phyloP scores from a whole-genome alignment of 2,113 vertebrate species.

The Eira barbara region DNA sequence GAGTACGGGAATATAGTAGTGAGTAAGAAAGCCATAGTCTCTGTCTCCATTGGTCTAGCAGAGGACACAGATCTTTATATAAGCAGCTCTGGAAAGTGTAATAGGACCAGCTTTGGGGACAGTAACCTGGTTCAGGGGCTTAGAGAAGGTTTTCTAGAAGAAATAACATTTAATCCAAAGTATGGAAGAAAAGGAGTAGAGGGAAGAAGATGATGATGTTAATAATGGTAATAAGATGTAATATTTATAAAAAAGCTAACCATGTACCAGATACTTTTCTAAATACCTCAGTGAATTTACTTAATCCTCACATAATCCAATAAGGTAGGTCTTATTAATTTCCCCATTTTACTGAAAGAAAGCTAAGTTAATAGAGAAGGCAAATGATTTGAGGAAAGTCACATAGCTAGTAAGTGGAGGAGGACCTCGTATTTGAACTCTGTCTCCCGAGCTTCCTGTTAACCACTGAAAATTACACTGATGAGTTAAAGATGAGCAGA shows the following conservation, averaged over 20 bases:
- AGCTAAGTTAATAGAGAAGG: not conserved
- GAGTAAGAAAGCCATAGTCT: not conserved
- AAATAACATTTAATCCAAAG: not conserved
- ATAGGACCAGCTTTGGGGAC: not conserved
- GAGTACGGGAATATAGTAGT: not conserved
- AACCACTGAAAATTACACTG: not conserved
- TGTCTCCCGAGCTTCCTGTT: not conserved
- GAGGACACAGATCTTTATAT: not conserved
- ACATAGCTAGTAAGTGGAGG: not conserved
- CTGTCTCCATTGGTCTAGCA: not conserved
- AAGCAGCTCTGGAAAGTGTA: not conserved
- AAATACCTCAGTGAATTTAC: not conserved
- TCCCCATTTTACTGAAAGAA: not conserved
- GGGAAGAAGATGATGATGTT: not conserved
- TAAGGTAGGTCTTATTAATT: not conserved
- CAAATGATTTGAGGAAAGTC: not conserved
- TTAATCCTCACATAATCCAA: not conserved
- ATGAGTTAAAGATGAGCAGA: not conserved
- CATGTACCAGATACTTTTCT: slow-evolving; percentile 1
- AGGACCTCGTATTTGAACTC: not conserved
- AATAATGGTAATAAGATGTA: not conserved
- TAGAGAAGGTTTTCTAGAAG: not conserved
- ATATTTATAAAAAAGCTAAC: not conserved
- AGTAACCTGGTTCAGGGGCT: not conserved
- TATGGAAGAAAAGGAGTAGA: not conserved